Percentiles rank a stretch among this genome's conserved stretches.
These are phyloP conservation scores for Eumacrocentrus americanus DNA, from an alignment of 2,888 invertebrate species.

Conservation along the genomic window DNA sequence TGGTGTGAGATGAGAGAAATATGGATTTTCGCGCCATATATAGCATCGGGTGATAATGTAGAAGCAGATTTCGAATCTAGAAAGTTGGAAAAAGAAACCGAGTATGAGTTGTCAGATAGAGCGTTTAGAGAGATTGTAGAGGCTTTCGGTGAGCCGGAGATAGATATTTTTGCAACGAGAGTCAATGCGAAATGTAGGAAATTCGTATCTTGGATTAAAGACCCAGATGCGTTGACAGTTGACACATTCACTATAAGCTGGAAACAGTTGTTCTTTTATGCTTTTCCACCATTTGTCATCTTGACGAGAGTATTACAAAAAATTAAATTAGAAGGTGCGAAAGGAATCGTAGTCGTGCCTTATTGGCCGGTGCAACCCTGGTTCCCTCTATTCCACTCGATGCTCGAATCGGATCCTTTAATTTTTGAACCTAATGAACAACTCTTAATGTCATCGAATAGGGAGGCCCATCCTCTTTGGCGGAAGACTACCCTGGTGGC, in stretches of 20 bases:
- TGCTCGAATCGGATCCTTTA: neutral
- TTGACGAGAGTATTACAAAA: slow-evolving; percentile 22
- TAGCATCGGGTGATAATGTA: slow-evolving; percentile 27
- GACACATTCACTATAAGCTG: slow-evolving; percentile 32
- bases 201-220: slow-evolving; percentile 28
- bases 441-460: neutral
- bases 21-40: slow-evolving; percentile 28
- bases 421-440: neutral
- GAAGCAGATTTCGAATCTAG: slow-evolving; percentile 28
- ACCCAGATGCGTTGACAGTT: slow-evolving; percentile 25
- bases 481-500: neutral
- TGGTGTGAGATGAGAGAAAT: slow-evolving; percentile 29
- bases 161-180: slow-evolving; percentile 30
- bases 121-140: slow-evolving; percentile 23
- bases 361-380: slow-evolving; percentile 26
- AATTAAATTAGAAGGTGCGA: slow-evolving; percentile 21
- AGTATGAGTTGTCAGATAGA: slow-evolving; percentile 24
- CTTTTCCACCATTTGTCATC: slow-evolving; percentile 30
- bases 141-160: slow-evolving; percentile 21
- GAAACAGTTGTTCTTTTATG: slow-evolving; percentile 31
- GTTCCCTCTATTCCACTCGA: slow-evolving; percentile 25
- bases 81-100: slow-evolving; percentile 24
- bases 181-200: slow-evolving; percentile 26
- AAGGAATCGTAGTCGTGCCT: slow-evolving; percentile 25
- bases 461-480: neutral